Base-by-base conservation (phyloP, 2,888 invertebrate species). In the Nesidiocoris tenuis region DNA sequence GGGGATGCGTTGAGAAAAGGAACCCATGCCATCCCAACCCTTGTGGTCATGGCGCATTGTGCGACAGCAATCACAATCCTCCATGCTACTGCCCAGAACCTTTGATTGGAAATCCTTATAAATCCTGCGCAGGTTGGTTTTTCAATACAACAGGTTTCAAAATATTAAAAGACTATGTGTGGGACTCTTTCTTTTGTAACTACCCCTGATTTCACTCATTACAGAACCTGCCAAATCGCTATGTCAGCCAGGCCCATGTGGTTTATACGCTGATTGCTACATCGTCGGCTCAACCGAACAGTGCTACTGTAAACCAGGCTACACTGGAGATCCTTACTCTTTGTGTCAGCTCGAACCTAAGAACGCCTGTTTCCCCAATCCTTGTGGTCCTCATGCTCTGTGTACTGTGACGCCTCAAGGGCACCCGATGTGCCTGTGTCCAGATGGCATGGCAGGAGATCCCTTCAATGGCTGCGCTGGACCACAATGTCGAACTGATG, bases 41-140 rank as follows among this genome's bases (percentile, higher is more conserved):
- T 3, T 94, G 94, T 81, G 94, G 94, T 21, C 83, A 85, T 22
- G 90, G 91, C 63, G 94, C 94, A 61, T 86, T 90, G 56, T 94
- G 94, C 82, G 93, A 94, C 84, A 90, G 92, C 22, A 88, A 90
- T 77, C 88, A 90, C 81, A 87, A 87, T 79, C 94, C 94, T 19
- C 89, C 92, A 16, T 96, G 96, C 84, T 92, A 90, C 83, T 96
- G 96, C 82, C 92, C 94, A n/a, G 90, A 89, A 79, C 89, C 90
- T 78, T 90, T 90, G 12, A 85, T 91, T 77, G 95, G 94, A 80
- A 94, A 95, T 86, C 93, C 94, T 16, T 94, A 91, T 82, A 89
- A 89, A 81, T 87, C 88, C 79, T 95, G 94, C 82, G 85, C 87
- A 71, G 88, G 85, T 84, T 82, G 79, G 79, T 75, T 68, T 65